phyloP scores from a whole-genome alignment of 2,797 vertebrate species.

The Coregonus suidteri region DNA sequence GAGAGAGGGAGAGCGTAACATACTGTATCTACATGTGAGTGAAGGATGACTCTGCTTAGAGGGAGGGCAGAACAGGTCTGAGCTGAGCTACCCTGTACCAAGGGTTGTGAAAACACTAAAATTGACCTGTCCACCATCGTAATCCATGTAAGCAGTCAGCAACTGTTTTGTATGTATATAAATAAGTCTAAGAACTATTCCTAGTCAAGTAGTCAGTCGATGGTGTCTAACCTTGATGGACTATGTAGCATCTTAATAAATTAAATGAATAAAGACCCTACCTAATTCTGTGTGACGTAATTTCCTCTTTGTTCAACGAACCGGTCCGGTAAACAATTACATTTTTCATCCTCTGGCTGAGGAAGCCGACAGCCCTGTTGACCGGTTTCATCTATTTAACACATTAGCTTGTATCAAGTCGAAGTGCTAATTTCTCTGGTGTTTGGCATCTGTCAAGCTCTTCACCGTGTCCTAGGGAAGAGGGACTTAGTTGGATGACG shows the following conservation, averaged over 20 bases:
- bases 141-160: conserved; percentile 77
- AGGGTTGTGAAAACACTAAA: conserved; percentile 55
- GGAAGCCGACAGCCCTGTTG: neutral
- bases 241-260: conserved; percentile 97
- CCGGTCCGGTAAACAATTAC: neutral
- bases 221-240: conserved; percentile 90
- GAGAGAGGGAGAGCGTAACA: conserved; percentile 17
- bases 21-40: conserved; percentile 3
- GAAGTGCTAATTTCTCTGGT: neutral
- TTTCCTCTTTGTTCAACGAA: conserved; percentile 62
- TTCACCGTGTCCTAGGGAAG: neutral
- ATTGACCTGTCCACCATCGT: conserved; percentile 60
- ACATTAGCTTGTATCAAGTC: neutral
- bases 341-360: neutral
- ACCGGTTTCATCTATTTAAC: neutral
- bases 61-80: conserved; percentile 66
- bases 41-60: conserved; percentile 74
- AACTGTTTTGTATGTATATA: conserved; percentile 86
- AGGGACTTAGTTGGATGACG: neutral
- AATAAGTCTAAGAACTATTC: conserved; percentile 78
- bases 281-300: conserved; percentile 72
- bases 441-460: neutral
- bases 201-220: conserved; percentile 87
- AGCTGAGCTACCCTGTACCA: conserved; percentile 51
- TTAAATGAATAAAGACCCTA: conserved; percentile 91